Conservation (phyloP, 2,113 vertebrate species). For the Cyprichromis sp. region DNA sequence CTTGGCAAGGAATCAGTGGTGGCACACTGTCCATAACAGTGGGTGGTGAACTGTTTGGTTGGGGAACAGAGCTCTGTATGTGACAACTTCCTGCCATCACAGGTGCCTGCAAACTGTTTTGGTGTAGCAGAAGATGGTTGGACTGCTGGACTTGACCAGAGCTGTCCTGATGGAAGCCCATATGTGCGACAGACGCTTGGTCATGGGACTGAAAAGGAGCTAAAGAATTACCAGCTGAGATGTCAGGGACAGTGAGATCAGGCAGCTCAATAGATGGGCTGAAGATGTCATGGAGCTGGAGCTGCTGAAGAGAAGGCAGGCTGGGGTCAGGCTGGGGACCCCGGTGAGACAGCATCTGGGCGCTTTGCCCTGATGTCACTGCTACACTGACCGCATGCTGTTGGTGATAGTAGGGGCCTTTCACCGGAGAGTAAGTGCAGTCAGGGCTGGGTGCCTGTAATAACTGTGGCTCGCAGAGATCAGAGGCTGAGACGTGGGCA, state of each 20-base stretch:
- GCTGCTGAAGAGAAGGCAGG: conserved; percentile 21
- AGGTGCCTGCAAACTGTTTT: background rate
- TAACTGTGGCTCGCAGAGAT: background rate
- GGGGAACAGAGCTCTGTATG: background rate
- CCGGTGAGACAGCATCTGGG: conserved; percentile 17
- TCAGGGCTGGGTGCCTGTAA: background rate
- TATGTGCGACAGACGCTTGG: background rate
- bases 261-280: conserved; percentile 37
- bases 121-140: background rate
- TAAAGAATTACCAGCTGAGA: background rate
- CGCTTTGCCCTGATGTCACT: background rate
- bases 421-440: background rate
- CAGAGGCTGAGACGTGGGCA: background rate
- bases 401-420: background rate
- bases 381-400: background rate
- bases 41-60: background rate
- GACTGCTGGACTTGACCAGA: background rate
- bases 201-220: conserved; percentile 2
- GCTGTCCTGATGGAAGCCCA: background rate
- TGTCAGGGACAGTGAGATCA: conserved; percentile 3
- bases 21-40: background rate
- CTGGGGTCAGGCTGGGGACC: background rate
- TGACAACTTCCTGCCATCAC: background rate
- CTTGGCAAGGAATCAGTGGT: conserved; percentile 18
- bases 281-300: conserved; percentile 58